Percentiles rank a stretch among this genome's conserved stretches.
Evolutionary conservation across 2,888 invertebrate genomes (phyloP).

Genomic region (Pseudococcus viburni): DNA sequence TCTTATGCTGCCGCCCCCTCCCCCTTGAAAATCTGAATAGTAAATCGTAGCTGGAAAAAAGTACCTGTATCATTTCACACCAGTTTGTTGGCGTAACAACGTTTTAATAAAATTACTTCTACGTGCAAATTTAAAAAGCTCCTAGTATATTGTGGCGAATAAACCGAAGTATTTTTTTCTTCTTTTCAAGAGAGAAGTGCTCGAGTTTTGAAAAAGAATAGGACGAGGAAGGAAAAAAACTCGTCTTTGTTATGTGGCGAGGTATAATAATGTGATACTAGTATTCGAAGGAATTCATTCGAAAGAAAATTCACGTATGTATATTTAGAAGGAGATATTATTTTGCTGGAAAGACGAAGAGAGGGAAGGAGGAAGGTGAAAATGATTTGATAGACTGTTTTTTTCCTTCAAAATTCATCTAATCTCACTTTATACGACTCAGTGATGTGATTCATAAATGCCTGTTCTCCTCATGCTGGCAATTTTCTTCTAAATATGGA

Average conservation of each 20-base stretch:
- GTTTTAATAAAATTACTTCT: no score
- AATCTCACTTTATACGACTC: not conserved
- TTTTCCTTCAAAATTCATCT: not conserved
- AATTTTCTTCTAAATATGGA: not conserved
- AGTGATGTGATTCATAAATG: not conserved
- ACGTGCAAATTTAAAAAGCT: no score
- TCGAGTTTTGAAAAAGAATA: not conserved
- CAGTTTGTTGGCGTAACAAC: no score
- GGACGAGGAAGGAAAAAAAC: not conserved
- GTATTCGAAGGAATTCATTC: constrained; percentile 6
- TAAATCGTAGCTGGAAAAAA: no score
- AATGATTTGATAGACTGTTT: not conserved
- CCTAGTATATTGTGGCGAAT: no score
- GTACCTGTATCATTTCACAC: no score
- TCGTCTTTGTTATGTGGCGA: not conserved
- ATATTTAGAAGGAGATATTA: no score
- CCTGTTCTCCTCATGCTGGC: not conserved
- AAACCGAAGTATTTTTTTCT: not conserved
- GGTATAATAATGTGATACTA: not conserved
- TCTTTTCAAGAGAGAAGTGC: not conserved
- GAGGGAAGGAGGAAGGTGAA: not conserved
- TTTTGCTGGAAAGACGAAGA: not conserved
- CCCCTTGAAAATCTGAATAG: no score
- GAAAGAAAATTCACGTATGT: not conserved
- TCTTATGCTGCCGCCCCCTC: no score